A percentile compares a stretch with the other conserved stretches of the same genome.
phyloP scores from a whole-genome alignment of 2,797 vertebrate genomes.

The Xenopus petersii region DNA sequence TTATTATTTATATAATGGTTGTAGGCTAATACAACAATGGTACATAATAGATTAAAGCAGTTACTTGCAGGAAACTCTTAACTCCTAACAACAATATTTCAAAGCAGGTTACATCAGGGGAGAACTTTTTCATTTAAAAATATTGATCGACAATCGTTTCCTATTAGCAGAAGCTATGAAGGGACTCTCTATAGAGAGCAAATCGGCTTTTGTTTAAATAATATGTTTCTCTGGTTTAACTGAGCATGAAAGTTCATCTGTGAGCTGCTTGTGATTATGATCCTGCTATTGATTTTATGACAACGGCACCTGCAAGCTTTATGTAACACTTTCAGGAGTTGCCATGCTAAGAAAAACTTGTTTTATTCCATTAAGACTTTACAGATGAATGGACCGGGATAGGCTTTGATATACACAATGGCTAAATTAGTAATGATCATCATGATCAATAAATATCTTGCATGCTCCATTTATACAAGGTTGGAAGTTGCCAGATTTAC shows the following conservation, averaged over 20 bases:
- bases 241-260: constrained; percentile 47
- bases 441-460: constrained; percentile 23
- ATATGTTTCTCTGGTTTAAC: constrained; percentile 52
- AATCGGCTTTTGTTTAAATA: constrained; percentile 50
- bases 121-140: constrained; percentile 48
- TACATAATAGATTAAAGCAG: no score
- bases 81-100: constrained; percentile 19
- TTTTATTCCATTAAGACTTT: constrained; percentile 23
- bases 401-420: constrained; percentile 4
- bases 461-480: constrained; percentile 13
- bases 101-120: constrained; percentile 21
- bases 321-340: constrained; percentile 37
- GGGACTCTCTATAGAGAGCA: constrained; percentile 35
- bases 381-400: constrained; percentile 22
- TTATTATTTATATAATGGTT: no score
- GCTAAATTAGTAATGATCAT: constrained; percentile 21
- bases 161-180: constrained; percentile 45
- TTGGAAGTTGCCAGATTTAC: background rate
- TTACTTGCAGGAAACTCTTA: background rate
- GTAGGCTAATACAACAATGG: no score
- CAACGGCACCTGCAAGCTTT: constrained; percentile 50
- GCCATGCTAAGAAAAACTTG: constrained; percentile 21
- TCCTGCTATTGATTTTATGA: constrained; percentile 57
- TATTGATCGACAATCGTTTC: constrained; percentile 48
- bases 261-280: constrained; percentile 43